These are phyloP conservation scores for Drosophila cracens DNA, from an alignment of 2,888 invertebrate species.

Conservation along the genomic window DNA sequence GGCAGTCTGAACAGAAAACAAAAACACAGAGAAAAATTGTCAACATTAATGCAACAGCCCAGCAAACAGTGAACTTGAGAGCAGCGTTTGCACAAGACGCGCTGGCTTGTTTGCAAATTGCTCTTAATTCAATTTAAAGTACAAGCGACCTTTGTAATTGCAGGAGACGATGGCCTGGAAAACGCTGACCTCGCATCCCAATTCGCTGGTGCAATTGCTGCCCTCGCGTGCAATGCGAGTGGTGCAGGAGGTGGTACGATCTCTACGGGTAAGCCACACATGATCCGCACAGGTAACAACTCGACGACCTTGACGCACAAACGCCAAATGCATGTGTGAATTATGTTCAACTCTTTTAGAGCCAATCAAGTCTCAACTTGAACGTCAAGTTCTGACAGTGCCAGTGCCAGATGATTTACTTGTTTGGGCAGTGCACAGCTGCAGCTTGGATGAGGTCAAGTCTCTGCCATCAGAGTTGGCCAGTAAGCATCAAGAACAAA, in stretches of 20 bases:
- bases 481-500: conserved; percentile 65
- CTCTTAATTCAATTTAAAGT: conserved; percentile 45
- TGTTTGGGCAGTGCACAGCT: conserved; percentile 25
- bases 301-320: conserved; percentile 48
- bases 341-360: neutral
- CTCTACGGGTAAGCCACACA: conserved; percentile 81
- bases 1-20: conserved; percentile 22
- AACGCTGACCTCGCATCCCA: conserved; percentile 84
- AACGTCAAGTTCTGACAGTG: conserved; percentile 23
- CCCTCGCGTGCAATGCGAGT: conserved; percentile 85
- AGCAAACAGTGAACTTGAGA: conserved; percentile 56
- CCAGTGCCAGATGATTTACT: conserved; percentile 32
- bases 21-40: conserved; percentile 46
- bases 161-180: conserved; percentile 85
- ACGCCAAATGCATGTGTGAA: conserved; percentile 34
- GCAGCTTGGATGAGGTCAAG: conserved; percentile 54
- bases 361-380: conserved; percentile 47
- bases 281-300: neutral
- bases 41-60: conserved; percentile 54
- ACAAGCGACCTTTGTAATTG: conserved; percentile 52
- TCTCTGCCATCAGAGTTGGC: conserved; percentile 16
- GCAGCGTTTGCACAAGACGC: conserved; percentile 57
- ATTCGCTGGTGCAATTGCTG: conserved; percentile 83
- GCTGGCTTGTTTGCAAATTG: conserved; percentile 55
- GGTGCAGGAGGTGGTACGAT: conserved; percentile 85